These are phyloP conservation scores for Platycheirus rosarum DNA, from an alignment of 2,888 invertebrate genomes.

Conservation along the genomic window DNA sequence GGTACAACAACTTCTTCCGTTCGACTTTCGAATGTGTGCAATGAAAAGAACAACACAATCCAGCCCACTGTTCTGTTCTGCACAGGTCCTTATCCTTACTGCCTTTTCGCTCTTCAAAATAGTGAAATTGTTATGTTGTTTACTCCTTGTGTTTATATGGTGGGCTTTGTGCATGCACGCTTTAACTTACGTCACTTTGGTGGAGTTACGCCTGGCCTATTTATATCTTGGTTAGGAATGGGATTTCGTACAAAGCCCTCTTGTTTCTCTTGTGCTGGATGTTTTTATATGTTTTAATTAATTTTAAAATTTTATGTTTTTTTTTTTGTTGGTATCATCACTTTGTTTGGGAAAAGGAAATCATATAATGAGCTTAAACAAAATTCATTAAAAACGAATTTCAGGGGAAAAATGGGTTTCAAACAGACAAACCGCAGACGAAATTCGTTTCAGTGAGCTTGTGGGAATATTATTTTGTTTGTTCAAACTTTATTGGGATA, in stretches of 20 bases:
- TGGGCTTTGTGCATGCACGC: background rate
- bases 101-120: conserved; percentile 2
- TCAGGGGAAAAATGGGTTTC: too few relatives aligned
- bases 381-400: too few relatives aligned
- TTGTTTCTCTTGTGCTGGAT: background rate
- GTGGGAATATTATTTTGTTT: too few relatives aligned
- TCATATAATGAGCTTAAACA: too few relatives aligned
- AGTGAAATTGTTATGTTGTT: conserved; percentile 30
- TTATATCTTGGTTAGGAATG: conserved; percentile 7
- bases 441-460: background rate
- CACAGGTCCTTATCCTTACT: background rate
- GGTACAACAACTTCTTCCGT: conserved; percentile 18
- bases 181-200: background rate
- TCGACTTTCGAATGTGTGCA: background rate
- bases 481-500: too few relatives aligned
- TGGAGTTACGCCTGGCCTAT: conserved; percentile 23
- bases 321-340: background rate
- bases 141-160: conserved; percentile 5
- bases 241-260: background rate
- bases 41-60: conserved; percentile 9
- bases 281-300: conserved; percentile 14
- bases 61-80: background rate
- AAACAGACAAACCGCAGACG: conserved; percentile 18
- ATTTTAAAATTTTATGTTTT: conserved; percentile 10
- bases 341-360: too few relatives aligned